Conservation (phyloP, 2,888 invertebrate genomes). For the Beris morrisii region DNA sequence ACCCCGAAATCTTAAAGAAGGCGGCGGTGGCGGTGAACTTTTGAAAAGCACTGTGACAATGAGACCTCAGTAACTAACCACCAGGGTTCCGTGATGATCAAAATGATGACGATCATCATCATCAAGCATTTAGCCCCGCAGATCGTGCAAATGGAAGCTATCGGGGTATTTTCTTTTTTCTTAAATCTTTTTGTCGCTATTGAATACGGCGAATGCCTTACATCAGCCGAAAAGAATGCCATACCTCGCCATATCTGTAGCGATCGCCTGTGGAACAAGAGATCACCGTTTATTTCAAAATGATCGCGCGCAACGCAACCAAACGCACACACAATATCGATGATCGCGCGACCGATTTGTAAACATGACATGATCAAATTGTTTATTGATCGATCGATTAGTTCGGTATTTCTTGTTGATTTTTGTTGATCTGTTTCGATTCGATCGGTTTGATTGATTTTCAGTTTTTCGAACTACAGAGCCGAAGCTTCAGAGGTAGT, state of each 20-base stretch:
- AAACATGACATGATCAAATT: slow-evolving; percentile 34
- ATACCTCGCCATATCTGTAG: no score
- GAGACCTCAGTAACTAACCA: slow-evolving; percentile 1
- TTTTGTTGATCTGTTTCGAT: slow-evolving; percentile 32
- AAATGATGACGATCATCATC: slow-evolving; percentile 13
- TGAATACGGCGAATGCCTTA: not conserved
- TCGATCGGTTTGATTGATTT: slow-evolving; percentile 27
- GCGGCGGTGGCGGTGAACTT: not conserved
- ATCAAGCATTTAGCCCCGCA: not conserved
- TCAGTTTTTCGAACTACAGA: slow-evolving; percentile 21
- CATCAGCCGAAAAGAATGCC: not conserved
- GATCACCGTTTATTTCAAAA: not conserved
- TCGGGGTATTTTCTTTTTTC: slow-evolving; percentile 7
- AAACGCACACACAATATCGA: slow-evolving; percentile 5
- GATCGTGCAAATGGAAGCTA: slow-evolving; percentile 30
- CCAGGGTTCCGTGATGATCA: slow-evolving; percentile 16
- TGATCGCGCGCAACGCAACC: not conserved
- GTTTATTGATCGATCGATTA: slow-evolving; percentile 39
- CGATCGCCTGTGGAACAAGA: no score
- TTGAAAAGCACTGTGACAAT: slow-evolving; percentile 16
- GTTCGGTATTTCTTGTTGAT: slow-evolving; percentile 38
- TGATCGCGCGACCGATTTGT: slow-evolving; percentile 35
- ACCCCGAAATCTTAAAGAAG: not conserved
- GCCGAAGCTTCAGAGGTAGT: not conserved
- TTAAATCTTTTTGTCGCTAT: slow-evolving; percentile 22